Base-by-base conservation (phyloP, 2,888 invertebrate species). In the Cryptocheilus praepositus region DNA sequence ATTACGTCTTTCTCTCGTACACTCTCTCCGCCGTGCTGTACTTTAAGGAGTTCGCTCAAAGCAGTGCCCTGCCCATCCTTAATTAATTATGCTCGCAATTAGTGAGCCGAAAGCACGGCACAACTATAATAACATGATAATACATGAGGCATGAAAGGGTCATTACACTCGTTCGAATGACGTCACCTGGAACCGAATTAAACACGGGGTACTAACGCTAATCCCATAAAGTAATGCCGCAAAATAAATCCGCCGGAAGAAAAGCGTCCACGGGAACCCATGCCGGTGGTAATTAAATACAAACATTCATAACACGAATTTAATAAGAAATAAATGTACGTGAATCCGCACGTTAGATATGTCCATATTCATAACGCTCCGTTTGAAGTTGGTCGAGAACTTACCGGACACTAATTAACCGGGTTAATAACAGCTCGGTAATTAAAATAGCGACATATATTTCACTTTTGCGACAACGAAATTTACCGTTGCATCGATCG, bases 11-110 rank as follows among this genome's bases (percentile, higher is more conserved):
- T 62, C 61, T 57, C 46, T 53, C 25, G 45, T 28, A 25, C 52
- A 28, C 28, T 19, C 28, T 21, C 16, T 43, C 44, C 15, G 11
- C 18, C 28, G 3, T 11, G 13, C 46, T 53, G 36, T 43, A 46
- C 54, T 49, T 43, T 57, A 53, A 70, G 67, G 59, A 66, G 61
- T 59, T 58, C 61, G 70, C 73, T 67, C 70, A 61, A 73, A 76
- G 67, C 69, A 55, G 52, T 49, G 62, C 63, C 69, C 57, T 68
- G 56, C 44, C 69, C 70, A 51, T 70, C 63, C 67, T 67, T 80
- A 76, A 78, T 81, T 79, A 80, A 81, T 82, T 76, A 81, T 70
- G 71, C 70, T 71, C 77, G 73, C 76, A 80, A 81, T 82, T 77
- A 81, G 76, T 58, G 74, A 55, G 68, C 78, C 76, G 71, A 73